Evolutionary conservation across 2,797 vertebrate species (phyloP).

Genomic region (Arnoldichthys spilopterus): DNA sequence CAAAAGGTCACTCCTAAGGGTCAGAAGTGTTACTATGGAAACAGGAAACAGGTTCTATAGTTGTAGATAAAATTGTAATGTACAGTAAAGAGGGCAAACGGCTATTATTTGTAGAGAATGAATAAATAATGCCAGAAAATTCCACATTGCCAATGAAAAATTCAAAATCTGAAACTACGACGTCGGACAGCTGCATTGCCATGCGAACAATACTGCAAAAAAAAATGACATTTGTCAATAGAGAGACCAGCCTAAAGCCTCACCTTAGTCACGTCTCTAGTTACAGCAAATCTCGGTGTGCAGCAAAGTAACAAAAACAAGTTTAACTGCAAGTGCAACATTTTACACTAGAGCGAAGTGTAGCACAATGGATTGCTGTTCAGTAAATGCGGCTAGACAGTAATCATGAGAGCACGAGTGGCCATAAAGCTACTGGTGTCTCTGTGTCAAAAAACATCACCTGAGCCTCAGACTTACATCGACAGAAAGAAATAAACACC

Average conservation of each 20-base stretch:
- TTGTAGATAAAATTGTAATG: conserved; percentile 33
- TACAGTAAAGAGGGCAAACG: background rate
- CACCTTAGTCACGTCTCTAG: too few relatives aligned
- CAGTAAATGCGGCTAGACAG: background rate
- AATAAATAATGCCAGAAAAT: conserved; percentile 20
- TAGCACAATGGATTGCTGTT: background rate
- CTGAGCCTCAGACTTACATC: conserved; percentile 57
- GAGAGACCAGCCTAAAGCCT: too few relatives aligned
- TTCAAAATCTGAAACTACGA: too few relatives aligned
- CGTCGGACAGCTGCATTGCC: too few relatives aligned
- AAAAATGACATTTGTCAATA: too few relatives aligned
- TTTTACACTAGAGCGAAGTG: background rate
- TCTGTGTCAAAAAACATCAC: background rate
- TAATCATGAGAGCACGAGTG: background rate
- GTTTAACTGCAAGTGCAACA: background rate
- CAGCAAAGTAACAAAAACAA: background rate
- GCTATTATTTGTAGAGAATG: conserved; percentile 1
- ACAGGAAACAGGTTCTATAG: conserved; percentile 26
- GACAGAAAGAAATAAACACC: conserved; percentile 74
- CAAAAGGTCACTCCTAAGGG: conserved; percentile 44
- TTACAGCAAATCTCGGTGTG: background rate
- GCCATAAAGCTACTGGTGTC: background rate
- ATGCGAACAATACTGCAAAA: too few relatives aligned
- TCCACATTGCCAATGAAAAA: too few relatives aligned
- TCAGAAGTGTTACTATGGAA: conserved; percentile 60